phyloP scores from a whole-genome alignment of 2,797 vertebrate genomes.

The Hozukius guyotensis region DNA sequence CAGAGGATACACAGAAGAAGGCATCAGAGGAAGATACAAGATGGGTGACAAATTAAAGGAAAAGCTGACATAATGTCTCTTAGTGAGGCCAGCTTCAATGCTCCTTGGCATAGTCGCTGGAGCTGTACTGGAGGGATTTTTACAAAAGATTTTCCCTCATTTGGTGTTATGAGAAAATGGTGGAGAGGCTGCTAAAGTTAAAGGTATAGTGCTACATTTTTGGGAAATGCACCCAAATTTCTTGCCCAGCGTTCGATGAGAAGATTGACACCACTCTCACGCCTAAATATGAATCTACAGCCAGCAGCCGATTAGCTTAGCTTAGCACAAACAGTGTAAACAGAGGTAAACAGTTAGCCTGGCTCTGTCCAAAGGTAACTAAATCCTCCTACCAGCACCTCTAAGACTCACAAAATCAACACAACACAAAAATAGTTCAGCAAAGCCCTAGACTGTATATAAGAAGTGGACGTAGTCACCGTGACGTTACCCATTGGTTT shows the following conservation, averaged over 20 bases:
- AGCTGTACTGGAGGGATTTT: not conserved
- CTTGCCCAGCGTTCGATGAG: not conserved
- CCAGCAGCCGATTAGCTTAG: not conserved
- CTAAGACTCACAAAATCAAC: not conserved
- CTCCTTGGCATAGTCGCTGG: not conserved
- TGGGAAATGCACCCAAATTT: not conserved
- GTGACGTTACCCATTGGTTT: too few relatives aligned
- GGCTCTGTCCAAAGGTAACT: not conserved
- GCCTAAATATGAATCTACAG: not conserved
- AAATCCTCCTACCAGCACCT: not conserved
- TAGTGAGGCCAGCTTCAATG: not conserved
- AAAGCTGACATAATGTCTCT: not conserved
- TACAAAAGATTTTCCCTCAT: not conserved
- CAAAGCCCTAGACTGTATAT: too few relatives aligned
- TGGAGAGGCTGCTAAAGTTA: not conserved
- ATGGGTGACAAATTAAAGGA: not conserved
- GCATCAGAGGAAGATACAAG: not conserved
- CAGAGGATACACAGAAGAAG: not conserved
- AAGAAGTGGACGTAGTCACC: too few relatives aligned
- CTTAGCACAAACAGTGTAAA: conserved; percentile 7
- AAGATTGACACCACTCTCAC: not conserved
- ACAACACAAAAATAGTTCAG: not conserved
- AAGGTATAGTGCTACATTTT: not conserved
- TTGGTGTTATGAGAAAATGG: not conserved
- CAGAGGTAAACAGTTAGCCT: conserved; percentile 2